Evolutionary conservation across 2,888 invertebrate species (phyloP).

Genomic region (Tanypteryx hageni): DNA sequence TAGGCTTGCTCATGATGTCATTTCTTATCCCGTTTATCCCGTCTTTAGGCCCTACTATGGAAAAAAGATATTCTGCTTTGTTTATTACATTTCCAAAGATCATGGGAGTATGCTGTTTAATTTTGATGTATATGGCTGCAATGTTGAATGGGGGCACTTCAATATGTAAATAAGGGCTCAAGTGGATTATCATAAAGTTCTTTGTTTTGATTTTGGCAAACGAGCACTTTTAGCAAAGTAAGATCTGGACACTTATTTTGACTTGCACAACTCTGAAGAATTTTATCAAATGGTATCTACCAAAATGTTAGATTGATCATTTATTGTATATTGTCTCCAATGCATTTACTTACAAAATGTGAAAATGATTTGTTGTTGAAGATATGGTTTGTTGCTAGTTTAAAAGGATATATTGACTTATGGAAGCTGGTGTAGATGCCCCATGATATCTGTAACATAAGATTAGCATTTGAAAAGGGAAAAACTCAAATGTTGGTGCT

Average conservation of each 20-base stretch:
- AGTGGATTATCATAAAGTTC: slow-evolving; percentile 46
- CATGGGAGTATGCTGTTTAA: slow-evolving; percentile 42
- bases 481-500: slow-evolving; percentile 63
- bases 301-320: slow-evolving; percentile 55
- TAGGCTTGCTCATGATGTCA: slow-evolving; percentile 59
- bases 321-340: slow-evolving; percentile 64
- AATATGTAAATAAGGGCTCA: slow-evolving; percentile 49
- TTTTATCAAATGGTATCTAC: slow-evolving; percentile 62
- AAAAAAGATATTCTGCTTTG: slow-evolving; percentile 31
- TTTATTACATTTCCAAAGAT: slow-evolving; percentile 39
- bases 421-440: slow-evolving; percentile 61
- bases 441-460: slow-evolving; percentile 60
- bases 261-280: slow-evolving; percentile 53
- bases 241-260: slow-evolving; percentile 63
- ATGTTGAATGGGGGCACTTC: slow-evolving; percentile 37
- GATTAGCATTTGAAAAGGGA: slow-evolving; percentile 62
- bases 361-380: slow-evolving; percentile 63
- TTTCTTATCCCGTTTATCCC: slow-evolving; percentile 45
- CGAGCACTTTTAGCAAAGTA: slow-evolving; percentile 48
- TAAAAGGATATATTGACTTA: slow-evolving; percentile 64
- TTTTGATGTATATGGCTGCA: slow-evolving; percentile 23
- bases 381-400: slow-evolving; percentile 64
- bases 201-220: slow-evolving; percentile 52
- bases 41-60: slow-evolving; percentile 46
- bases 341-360: slow-evolving; percentile 62